phyloP scores from a whole-genome alignment of 2,888 invertebrate genomes.

The Cheilosia scutellata region DNA sequence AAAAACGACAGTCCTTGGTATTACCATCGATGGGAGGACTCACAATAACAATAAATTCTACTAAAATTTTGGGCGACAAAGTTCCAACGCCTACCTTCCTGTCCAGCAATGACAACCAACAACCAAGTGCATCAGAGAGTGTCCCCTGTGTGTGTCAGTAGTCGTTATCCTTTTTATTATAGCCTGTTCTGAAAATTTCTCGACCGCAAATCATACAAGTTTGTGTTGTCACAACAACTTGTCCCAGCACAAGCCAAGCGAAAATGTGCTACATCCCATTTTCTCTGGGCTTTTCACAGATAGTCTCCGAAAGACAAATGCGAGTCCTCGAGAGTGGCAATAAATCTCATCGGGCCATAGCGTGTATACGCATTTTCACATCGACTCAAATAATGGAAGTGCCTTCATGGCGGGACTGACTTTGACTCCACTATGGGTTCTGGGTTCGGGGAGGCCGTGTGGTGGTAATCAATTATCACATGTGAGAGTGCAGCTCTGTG shows the following conservation, averaged over 20 bases:
- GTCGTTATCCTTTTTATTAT: conserved; percentile 30
- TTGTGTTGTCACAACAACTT: conserved; percentile 71
- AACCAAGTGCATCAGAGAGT: conserved; percentile 32
- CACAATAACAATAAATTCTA: conserved; percentile 40
- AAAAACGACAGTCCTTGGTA: conserved; percentile 1
- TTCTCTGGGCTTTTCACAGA: conserved; percentile 45
- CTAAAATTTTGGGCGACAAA: conserved; percentile 39
- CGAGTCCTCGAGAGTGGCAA: conserved; percentile 65
- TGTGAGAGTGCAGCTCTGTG: conserved; percentile 61
- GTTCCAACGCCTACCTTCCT: conserved; percentile 29
- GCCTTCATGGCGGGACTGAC: conserved; percentile 53
- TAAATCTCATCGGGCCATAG: conserved; percentile 62
- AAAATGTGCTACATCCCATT: conserved; percentile 72
- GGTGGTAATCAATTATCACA: conserved; percentile 71
- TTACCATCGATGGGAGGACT: conserved; percentile 39
- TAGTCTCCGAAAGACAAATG: conserved; percentile 68
- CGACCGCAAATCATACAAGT: conserved; percentile 69
- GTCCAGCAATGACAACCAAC: background rate
- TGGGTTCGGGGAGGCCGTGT: conserved; percentile 36
- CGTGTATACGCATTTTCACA: conserved; percentile 63
- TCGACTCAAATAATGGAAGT: conserved; percentile 43
- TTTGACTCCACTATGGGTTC: conserved; percentile 29
- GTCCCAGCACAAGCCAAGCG: conserved; percentile 56
- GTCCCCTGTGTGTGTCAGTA: conserved; percentile 15
- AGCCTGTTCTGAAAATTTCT: conserved; percentile 23